Conservation (phyloP, 2,113 vertebrate species). For the Hucho hucho region DNA sequence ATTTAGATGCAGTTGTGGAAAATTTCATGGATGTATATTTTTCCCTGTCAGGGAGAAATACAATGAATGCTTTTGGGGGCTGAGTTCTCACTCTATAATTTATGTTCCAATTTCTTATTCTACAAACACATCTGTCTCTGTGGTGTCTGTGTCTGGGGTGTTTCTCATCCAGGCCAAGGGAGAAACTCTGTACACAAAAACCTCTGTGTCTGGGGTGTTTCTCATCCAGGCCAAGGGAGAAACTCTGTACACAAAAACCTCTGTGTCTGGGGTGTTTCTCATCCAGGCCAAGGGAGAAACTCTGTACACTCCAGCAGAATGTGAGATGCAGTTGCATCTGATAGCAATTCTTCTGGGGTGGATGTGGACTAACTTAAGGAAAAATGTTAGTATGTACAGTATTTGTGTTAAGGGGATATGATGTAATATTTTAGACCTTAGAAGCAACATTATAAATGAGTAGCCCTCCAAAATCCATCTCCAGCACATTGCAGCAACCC, state of each 20-base stretch:
- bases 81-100: slow-evolving; percentile 52
- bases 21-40: slow-evolving; percentile 23
- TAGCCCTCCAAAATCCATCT: too few species aligned
- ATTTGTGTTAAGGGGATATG: too few species aligned
- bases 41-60: slow-evolving; percentile 31
- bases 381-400: not conserved
- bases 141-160: not conserved
- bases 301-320: not conserved
- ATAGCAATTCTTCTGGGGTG: not conserved
- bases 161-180: too few species aligned
- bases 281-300: too few species aligned
- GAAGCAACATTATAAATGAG: too few species aligned
- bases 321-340: not conserved
- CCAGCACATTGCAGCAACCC: too few species aligned
- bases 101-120: slow-evolving; percentile 52
- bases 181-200: too few species aligned
- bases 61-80: slow-evolving; percentile 25
- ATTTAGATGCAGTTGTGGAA: not conserved
- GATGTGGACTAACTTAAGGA: not conserved
- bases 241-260: too few species aligned
- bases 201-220: too few species aligned
- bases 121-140: slow-evolving; percentile 32
- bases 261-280: too few species aligned
- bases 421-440: too few species aligned
- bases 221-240: too few species aligned